phyloP scores from a whole-genome alignment of 2,797 vertebrate genomes.

The Coilia nasus region DNA sequence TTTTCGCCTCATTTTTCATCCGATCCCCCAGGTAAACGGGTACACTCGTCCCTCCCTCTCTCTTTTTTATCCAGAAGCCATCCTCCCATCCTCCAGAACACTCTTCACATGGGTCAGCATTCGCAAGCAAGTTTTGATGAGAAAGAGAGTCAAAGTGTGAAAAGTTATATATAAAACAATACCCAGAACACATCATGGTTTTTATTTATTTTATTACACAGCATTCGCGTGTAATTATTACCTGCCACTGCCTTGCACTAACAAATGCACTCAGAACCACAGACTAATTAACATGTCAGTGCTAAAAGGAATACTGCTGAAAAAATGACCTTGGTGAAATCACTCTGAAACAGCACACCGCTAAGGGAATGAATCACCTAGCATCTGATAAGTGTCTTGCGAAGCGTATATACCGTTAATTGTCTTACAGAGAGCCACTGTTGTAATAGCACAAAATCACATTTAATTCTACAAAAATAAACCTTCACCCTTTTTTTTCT shows the following conservation, averaged over 20 bases:
- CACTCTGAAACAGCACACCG: background rate
- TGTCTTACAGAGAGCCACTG: no score
- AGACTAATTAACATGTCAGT: conserved; percentile 38
- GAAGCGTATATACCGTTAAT: no score
- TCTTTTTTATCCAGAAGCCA: background rate
- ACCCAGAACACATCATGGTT: background rate
- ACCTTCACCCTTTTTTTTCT: no score
- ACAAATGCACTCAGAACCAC: conserved; percentile 4
- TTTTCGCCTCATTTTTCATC: conserved; percentile 50
- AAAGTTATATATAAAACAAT: background rate
- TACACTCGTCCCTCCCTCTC: background rate
- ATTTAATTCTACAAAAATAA: no score
- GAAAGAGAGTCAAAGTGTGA: background rate
- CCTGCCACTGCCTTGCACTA: conserved; percentile 5
- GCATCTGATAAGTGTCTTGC: background rate
- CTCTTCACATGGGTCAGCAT: background rate
- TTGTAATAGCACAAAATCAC: no score
- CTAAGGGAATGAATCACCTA: conserved; percentile 15
- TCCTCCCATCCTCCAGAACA: background rate
- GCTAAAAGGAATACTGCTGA: conserved; percentile 38
- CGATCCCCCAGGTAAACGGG: conserved; percentile 21
- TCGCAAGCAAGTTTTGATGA: background rate
- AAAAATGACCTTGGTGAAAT: conserved; percentile 25
- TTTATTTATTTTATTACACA: background rate
- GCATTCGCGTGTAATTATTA: background rate